Evolutionary conservation across 2,888 invertebrate genomes (phyloP).

Genomic region (Morpho deidamia): DNA sequence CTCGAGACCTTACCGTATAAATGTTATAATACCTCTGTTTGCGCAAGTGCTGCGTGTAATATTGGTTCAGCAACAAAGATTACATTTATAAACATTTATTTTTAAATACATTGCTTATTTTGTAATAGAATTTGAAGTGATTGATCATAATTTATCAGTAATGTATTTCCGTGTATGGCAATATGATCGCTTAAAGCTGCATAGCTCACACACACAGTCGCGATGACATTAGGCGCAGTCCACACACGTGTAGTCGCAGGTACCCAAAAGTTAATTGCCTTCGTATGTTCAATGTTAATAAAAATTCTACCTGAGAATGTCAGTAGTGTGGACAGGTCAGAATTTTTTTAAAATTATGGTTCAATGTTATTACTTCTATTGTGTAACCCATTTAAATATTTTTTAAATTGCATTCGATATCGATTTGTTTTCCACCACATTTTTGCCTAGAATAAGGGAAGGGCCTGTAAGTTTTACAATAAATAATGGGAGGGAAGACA

Average conservation of each 20-base stretch:
- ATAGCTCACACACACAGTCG: constrained; percentile 22
- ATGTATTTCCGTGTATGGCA: constrained; percentile 7
- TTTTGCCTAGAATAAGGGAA: no score
- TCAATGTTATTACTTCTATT: constrained; percentile 6
- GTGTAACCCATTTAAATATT: background rate
- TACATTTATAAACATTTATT: background rate
- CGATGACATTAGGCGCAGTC: constrained; percentile 21
- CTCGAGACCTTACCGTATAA: constrained; percentile 36
- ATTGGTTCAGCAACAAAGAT: background rate
- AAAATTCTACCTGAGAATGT: constrained; percentile 57
- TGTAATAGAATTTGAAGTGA: background rate
- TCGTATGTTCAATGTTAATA: constrained; percentile 71
- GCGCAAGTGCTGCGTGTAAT: constrained; percentile 50
- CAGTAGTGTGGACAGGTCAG: constrained; percentile 32
- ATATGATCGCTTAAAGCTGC: constrained; percentile 2
- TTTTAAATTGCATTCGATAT: no score
- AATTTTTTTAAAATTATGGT: constrained; percentile 19
- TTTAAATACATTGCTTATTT: constrained; percentile 19
- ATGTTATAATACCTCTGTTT: constrained; percentile 51
- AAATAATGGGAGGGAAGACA: no score
- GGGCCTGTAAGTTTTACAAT: no score
- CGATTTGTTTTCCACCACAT: no score
- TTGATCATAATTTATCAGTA: constrained; percentile 1
- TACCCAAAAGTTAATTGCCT: constrained; percentile 73
- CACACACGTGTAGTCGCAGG: constrained; percentile 56